Base-by-base conservation (phyloP, 2,888 invertebrate species). In the Drosophila nr. perissopoda region DNA sequence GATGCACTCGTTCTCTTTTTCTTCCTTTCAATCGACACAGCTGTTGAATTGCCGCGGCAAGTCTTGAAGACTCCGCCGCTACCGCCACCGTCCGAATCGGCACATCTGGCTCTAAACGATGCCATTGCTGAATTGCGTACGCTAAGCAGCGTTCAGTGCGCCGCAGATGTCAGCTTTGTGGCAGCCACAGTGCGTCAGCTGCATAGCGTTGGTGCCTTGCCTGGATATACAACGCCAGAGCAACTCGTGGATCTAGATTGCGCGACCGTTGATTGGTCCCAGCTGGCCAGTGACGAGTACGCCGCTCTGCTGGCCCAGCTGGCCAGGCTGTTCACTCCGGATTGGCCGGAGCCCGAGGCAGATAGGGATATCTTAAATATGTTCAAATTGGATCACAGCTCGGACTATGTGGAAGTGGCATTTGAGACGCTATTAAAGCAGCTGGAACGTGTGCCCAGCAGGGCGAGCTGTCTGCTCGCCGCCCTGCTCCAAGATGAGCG, bases 171-270 rank as follows among this genome's bases (percentile, higher is more conserved):
- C 11, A 79, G 88, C 4, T 75, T 73, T 27, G 91, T 94, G 56
- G 82, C 92, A 61, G 57, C 63, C 4, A 76, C 88, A 38, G 77
- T 94, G 52, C 79, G 88, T 27, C 68, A 90, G 16, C 63, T 94
- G 7, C 68, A 91, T 25, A 48, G 83, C 11, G 63, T 56, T 6
- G 79, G 91, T 42, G 84, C 91, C 52, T 83, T 94, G 60, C 94
- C 94, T 5, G 93, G 93, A 11, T 91, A 88, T 27, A 86, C 95
- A 36, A 97, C 96, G 0, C 94, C 95, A 25, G 96, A 96, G 90
- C 96, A 95, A 90, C 92, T 96, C n/a, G 89, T 93, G 16, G 93
- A 93, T 42, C 75, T 94, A 2, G 96, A 97, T 91, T 75, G 82
- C 18, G 91, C 89, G 51, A 27, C 66, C 3, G 49, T 79, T 33